A percentile compares a stretch with the other conserved stretches of the same genome.
Evolutionary conservation across 2,888 invertebrate genomes (phyloP).

Genomic region (Hypomecis punctinalis): DNA sequence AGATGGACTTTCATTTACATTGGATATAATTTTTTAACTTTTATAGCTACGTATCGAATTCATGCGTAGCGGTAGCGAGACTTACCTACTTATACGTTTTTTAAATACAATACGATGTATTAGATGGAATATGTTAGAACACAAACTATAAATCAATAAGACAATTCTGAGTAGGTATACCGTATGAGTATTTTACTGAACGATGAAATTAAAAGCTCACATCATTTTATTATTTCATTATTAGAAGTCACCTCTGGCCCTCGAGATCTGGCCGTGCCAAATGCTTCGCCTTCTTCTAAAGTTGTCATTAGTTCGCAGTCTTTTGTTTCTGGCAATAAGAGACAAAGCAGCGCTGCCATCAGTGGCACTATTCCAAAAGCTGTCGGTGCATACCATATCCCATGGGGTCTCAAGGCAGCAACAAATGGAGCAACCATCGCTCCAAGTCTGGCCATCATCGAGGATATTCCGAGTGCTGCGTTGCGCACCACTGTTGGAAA

Average conservation of each 20-base stretch:
- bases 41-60: too few species aligned
- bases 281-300: conserved; percentile 89
- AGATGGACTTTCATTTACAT: too few species aligned
- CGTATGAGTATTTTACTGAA: too few species aligned
- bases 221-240: background rate
- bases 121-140: too few species aligned
- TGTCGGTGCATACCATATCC: conserved; percentile 88
- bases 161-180: too few species aligned
- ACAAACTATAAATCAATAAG: too few species aligned
- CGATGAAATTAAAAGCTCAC: too few species aligned
- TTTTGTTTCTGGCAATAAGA: conserved; percentile 91
- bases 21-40: too few species aligned
- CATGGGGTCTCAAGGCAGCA: conserved; percentile 83
- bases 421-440: conserved; percentile 94
- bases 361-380: conserved; percentile 89
- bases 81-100: too few species aligned
- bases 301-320: conserved; percentile 90
- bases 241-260: conserved; percentile 9
- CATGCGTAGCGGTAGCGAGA: too few species aligned
- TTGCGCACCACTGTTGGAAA: conserved; percentile 95
- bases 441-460: conserved; percentile 93
- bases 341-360: conserved; percentile 86
- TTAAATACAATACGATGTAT: too few species aligned
- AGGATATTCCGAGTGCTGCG: conserved; percentile 92
- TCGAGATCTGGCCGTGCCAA: conserved; percentile 47